Evolutionary conservation across 2,797 vertebrate species (phyloP).

Genomic region (Sebastes reedi): DNA sequence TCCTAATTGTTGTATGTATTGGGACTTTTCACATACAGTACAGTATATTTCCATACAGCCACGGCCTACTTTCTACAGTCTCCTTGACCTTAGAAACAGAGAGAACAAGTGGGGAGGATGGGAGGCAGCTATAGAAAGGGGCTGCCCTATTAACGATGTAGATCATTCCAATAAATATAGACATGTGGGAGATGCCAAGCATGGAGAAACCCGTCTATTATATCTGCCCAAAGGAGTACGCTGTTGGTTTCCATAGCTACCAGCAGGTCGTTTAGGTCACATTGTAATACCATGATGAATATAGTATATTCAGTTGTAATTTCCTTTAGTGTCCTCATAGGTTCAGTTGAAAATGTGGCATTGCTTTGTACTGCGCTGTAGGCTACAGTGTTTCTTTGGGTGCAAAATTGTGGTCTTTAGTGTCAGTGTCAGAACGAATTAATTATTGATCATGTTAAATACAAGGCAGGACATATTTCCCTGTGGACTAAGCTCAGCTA

Average conservation of each 20-base stretch:
- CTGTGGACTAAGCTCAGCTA: conserved; percentile 43
- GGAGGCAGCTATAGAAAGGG: conserved; percentile 20
- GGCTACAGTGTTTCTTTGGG: neutral
- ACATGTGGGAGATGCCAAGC: neutral
- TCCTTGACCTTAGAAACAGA: conserved; percentile 59
- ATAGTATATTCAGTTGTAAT: conserved; percentile 7
- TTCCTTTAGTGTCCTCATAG: conserved; percentile 14
- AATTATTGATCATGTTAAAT: conserved; percentile 69
- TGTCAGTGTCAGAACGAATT: conserved; percentile 29
- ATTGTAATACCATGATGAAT: conserved; percentile 20
- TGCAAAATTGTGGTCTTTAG: neutral
- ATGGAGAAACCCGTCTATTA: conserved; percentile 24
- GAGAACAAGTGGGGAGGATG: conserved; percentile 13
- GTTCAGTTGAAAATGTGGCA: neutral
- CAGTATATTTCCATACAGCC: conserved; percentile 3
- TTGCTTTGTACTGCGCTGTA: neutral
- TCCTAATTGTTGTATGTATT: neutral
- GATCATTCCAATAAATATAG: conserved; percentile 33
- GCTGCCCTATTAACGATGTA: conserved; percentile 29
- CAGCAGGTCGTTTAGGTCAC: conserved; percentile 27
- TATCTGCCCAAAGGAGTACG: conserved; percentile 6
- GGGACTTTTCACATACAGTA: neutral
- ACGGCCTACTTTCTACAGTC: conserved; percentile 48
- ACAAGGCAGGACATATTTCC: conserved; percentile 51
- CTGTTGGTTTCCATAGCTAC: conserved; percentile 55